Conservation (phyloP, 2,113 vertebrate species). For the Pteruthius melanotis region DNA sequence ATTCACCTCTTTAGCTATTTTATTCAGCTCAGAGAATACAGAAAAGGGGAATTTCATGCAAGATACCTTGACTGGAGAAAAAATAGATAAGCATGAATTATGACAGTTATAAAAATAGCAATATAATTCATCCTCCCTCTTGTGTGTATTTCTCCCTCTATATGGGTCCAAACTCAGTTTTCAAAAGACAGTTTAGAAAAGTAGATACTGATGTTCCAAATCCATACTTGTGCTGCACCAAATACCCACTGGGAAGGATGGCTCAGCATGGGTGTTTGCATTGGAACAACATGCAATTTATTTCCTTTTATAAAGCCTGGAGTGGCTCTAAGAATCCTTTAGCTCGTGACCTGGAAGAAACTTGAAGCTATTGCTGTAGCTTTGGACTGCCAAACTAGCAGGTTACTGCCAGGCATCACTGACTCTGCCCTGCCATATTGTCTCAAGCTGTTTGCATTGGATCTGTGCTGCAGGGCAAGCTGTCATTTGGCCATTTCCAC, state of each 20-base stretch:
- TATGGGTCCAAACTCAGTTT: neutral
- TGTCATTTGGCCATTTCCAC: neutral
- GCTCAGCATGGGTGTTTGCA: neutral
- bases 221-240: neutral
- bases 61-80: neutral
- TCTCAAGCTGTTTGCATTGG: neutral
- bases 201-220: neutral
- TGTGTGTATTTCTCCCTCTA: neutral
- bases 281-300: neutral
- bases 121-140: neutral
- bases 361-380: neutral
- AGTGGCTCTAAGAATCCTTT: neutral
- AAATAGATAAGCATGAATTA: neutral
- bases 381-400: neutral
- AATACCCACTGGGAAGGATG: neutral
- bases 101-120: neutral
- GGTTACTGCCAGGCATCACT: neutral
- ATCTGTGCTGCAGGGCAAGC: neutral
- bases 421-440: neutral
- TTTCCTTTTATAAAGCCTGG: neutral
- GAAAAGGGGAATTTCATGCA: neutral
- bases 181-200: neutral
- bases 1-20: neutral
- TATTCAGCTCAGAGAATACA: neutral
- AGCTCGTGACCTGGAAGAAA: neutral